phyloP scores from a whole-genome alignment of 2,113 vertebrate species.

The Crypturellus undulatus region DNA sequence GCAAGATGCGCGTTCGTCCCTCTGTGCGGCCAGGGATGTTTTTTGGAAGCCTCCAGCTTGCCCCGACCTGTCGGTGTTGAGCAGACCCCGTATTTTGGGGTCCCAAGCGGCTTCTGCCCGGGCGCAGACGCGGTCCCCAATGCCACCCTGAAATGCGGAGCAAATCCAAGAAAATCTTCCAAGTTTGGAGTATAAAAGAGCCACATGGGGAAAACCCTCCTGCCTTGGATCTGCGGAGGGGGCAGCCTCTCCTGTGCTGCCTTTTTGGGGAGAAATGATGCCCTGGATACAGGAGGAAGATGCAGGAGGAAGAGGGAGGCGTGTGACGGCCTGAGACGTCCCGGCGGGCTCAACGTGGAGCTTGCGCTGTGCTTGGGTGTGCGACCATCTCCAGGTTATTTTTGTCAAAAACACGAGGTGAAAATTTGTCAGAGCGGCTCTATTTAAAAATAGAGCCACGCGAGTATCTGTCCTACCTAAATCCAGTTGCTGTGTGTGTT shows the following conservation, averaged over 20 bases:
- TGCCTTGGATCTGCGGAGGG: neutral
- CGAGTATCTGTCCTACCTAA: rapidly evolving
- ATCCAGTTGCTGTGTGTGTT: rapidly evolving
- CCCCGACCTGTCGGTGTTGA: rapidly evolving
- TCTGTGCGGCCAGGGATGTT: rapidly evolving
- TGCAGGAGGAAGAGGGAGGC: neutral
- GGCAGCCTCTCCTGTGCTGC: rapidly evolving
- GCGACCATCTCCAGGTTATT: neutral
- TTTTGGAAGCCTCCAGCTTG: rapidly evolving
- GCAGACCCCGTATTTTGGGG: neutral
- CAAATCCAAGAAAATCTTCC: neutral
- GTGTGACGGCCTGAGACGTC: neutral
- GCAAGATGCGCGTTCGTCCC: neutral
- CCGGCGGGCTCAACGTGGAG: neutral
- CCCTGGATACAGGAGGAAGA: neutral
- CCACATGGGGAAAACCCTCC: neutral
- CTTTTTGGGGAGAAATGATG: rapidly evolving
- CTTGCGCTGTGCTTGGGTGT: neutral
- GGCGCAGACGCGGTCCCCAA: rapidly evolving
- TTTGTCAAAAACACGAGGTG: neutral
- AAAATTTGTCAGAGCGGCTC: neutral
- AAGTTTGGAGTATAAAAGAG: rapidly evolving
- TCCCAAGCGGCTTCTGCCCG: rapidly evolving
- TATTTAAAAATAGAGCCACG: neutral
- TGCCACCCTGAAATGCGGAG: rapidly evolving